Base-by-base conservation (phyloP, 2,888 invertebrate genomes). In the Tenthredo distinguenda region DNA sequence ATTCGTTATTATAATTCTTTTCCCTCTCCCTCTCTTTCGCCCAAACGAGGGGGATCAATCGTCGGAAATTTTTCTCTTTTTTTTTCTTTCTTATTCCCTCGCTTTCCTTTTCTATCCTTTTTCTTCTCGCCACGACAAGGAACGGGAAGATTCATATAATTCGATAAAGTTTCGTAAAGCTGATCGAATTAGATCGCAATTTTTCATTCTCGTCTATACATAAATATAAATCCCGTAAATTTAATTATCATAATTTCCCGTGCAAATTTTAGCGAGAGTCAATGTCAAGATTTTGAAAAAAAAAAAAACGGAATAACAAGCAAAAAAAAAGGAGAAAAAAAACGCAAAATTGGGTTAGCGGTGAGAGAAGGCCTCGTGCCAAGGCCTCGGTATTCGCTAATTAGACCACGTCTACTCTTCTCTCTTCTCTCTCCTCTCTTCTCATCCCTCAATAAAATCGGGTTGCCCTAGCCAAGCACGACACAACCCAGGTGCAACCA, bases 401-500 rank as follows among this genome's bases (percentile, higher is more conserved):
- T 81, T 81, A 62, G 79, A 81, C 62, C 21, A 68, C 68, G 79
- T 82, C 31, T 43, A 6, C 21, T 55, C 10, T 62, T 34, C 26
- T n/a, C 43, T 81, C 31, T 81, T 37, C 71, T 71, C 21, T 40
- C n/a, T 71, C 9, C 31, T 43, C 72, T 43, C 40, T 12, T 26
- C 72, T 74, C 72, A 43, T 74, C 43, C 72, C 43, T 74, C 40
- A 74, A 74, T 74, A 43, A 74, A 74, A 74, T 74, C 72, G 43
- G 21, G 72, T 43, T 74, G 10, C 40, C 72, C 43, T 43, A 43
- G 72, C 43, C 43, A 47, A 43, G 55, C 76, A 37, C 84, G 76
- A 83, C 58, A 40, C 84, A 77, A 68, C n/a, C 79, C 84, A 72
- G 76, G 71, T 83, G 85, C 85, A 86, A 83, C 87, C 81, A 86